Evolutionary conservation across 2,888 invertebrate species (phyloP).

Genomic region (Thera britannica): DNA sequence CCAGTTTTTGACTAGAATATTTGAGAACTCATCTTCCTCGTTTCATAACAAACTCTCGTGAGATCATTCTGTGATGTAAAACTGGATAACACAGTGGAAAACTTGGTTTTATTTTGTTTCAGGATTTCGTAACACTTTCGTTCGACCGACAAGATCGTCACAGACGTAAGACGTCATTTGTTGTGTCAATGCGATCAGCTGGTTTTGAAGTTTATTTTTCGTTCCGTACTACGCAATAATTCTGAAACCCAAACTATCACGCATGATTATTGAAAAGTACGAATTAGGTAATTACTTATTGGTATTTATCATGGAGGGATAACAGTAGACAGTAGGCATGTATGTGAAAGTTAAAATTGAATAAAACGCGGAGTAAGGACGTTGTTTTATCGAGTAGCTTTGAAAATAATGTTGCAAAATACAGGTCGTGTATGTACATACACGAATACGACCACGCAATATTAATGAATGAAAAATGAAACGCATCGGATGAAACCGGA

Average conservation of each 20-base stretch:
- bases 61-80: slow-evolving; percentile 46
- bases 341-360: too few relatives aligned
- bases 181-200: slow-evolving; percentile 37
- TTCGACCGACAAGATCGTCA: neutral
- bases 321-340: too few relatives aligned
- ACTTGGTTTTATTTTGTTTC: slow-evolving; percentile 50
- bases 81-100: slow-evolving; percentile 49
- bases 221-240: neutral
- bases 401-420: too few relatives aligned
- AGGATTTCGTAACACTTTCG: slow-evolving; percentile 63
- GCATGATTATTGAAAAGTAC: neutral
- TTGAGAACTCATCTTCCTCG: slow-evolving; percentile 50
- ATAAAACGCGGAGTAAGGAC: too few relatives aligned
- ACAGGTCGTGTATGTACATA: too few relatives aligned
- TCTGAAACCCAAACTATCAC: too few relatives aligned
- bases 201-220: slow-evolving; percentile 33
- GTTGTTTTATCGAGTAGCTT: too few relatives aligned
- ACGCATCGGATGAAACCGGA: too few relatives aligned
- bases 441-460: too few relatives aligned
- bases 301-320: too few relatives aligned
- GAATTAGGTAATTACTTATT: too few relatives aligned
- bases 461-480: too few relatives aligned
- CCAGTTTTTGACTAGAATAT: slow-evolving; percentile 29
- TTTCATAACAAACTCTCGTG: slow-evolving; percentile 42
- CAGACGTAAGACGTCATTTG: slow-evolving; percentile 15